Base-by-base conservation (phyloP, 1,140 invertebrate species). In the Diorhabda sublineata region DNA sequence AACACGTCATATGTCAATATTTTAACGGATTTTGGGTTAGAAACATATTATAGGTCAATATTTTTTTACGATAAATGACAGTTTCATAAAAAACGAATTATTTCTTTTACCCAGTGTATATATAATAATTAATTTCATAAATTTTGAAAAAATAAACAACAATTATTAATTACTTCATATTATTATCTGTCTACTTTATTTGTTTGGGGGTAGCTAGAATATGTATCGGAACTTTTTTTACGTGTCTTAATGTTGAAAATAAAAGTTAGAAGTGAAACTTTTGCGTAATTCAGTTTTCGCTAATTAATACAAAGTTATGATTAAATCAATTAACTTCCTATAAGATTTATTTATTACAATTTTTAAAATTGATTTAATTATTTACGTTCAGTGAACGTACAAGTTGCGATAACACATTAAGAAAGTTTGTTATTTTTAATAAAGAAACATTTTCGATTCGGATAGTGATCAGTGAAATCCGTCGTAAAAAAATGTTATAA, bases 381-480 rank as follows among this genome's bases (percentile, higher is more conserved):
- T 62, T 62, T 62, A 43, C 61, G 44, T 44, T 45, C 61, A 62
- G 8, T 62, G 61, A 62, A 44, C 45, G n/a, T 43, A 62, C 11
- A 45, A 62, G 47, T 52, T 52, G n/a, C n/a, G 47, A 6, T 52
- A 6, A 64, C 44, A 64, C 58, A 43, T 45, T 60, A 65, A 44
- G 57, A 69, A 69, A 65, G 64, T 64, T 45, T n/a, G n/a, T n/a
- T 2, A 52, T 26, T 26, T 26, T 6, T n/a, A 52, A 52, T 52
- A n/a, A 52, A 3, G 47, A 52, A 52, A 52, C 47, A 52, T 4
- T 3, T 3, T 52, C 47, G 47, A 8, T n/a, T 52, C n/a, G n/a
- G 47, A 52, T 52, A 8, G 47, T 52, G n/a, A 52, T 52, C 47
- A 4, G 47, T 8, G 26, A 26, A 26, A 26, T 26, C 26, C 26